phyloP scores from a whole-genome alignment of 1,140 invertebrate genomes.

The Calliopsis andreniformis region DNA sequence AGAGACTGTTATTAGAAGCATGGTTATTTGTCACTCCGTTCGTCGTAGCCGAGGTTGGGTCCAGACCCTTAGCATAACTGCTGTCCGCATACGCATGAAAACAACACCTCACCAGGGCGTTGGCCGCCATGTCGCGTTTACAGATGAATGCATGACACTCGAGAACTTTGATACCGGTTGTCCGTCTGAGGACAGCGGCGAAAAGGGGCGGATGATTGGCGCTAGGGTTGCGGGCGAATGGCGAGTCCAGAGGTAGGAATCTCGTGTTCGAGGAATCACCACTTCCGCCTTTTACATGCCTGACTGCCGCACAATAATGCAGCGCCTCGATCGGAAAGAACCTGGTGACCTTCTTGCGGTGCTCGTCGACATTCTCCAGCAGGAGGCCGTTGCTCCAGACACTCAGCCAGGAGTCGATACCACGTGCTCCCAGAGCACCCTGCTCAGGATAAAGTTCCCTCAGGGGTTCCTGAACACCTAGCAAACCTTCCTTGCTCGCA shows the following conservation, averaged over 20 bases:
- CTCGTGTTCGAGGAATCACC: constrained; percentile 85
- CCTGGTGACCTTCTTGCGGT: constrained; percentile 95
- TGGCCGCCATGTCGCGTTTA: constrained; percentile 96
- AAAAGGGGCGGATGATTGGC: constrained; percentile 97
- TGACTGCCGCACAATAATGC: constrained; percentile 98
- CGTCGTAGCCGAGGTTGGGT: constrained; percentile 79
- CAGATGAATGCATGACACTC: constrained; percentile 99
- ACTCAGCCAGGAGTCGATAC: constrained; percentile 98
- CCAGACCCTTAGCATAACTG: constrained; percentile 92
- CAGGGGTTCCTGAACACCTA: constrained; percentile 98
- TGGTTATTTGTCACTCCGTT: constrained; percentile 70
- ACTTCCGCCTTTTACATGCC: constrained; percentile 87
- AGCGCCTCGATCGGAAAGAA: constrained; percentile 98
- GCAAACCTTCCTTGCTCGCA: constrained; percentile 97
- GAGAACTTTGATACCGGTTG: constrained; percentile 98
- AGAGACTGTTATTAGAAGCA: constrained; percentile 73
- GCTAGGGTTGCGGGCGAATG: constrained; percentile 94
- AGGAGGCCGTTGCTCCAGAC: constrained; percentile 98
- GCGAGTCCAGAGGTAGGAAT: constrained; percentile 97
- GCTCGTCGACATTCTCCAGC: constrained; percentile 97
- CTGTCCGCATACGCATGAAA: constrained; percentile 97
- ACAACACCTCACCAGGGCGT: constrained; percentile 95
- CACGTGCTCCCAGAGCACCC: constrained; percentile 91
- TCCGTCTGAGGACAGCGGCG: constrained; percentile 96
- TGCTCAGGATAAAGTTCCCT: constrained; percentile 97